A percentile compares a stretch with the other conserved stretches of the same genome.
phyloP scores from a whole-genome alignment of 2,888 invertebrate species.

The Sarcophaga variegata region DNA sequence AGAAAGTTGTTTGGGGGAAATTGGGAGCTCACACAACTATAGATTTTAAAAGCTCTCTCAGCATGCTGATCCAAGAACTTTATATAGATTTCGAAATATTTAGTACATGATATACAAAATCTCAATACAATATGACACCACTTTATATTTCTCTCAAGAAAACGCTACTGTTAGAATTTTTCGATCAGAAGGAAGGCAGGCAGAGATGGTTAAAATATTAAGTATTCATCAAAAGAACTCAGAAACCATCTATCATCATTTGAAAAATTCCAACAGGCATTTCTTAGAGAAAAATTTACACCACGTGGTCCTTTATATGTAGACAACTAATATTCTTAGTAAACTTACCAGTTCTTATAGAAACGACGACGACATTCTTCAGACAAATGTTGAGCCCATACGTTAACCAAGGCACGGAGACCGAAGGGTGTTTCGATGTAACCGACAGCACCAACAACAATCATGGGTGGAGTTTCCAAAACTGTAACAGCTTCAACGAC shows the following conservation, averaged over 20 bases:
- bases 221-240: conserved; percentile 76
- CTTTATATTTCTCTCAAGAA: conserved; percentile 20
- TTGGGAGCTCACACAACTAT: conserved; percentile 80
- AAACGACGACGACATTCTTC: conserved; percentile 99
- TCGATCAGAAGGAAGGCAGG: conserved; percentile 82
- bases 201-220: conserved; percentile 78
- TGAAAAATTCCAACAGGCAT: conserved; percentile 43
- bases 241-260: conserved; percentile 82
- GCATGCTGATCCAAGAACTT: conserved; percentile 86
- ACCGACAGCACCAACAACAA: conserved; percentile 98
- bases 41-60: conserved; percentile 85
- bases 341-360: conserved; percentile 99
- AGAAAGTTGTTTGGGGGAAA: background rate
- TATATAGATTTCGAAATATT: conserved; percentile 71
- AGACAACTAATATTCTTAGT: conserved; percentile 65
- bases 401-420: conserved; percentile 95
- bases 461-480: conserved; percentile 98
- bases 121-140: conserved; percentile 31
- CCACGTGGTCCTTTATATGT: conserved; percentile 50
- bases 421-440: conserved; percentile 99
- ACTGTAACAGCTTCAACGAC: conserved; percentile 99
- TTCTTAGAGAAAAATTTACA: conserved; percentile 17
- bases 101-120: conserved; percentile 68
- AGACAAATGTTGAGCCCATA: conserved; percentile 99
- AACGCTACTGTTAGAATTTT: conserved; percentile 56